A percentile compares a stretch with the other conserved stretches of the same genome.
Evolutionary conservation across 2,888 invertebrate species (phyloP).

Genomic region (Yponomeuta evonymella): DNA sequence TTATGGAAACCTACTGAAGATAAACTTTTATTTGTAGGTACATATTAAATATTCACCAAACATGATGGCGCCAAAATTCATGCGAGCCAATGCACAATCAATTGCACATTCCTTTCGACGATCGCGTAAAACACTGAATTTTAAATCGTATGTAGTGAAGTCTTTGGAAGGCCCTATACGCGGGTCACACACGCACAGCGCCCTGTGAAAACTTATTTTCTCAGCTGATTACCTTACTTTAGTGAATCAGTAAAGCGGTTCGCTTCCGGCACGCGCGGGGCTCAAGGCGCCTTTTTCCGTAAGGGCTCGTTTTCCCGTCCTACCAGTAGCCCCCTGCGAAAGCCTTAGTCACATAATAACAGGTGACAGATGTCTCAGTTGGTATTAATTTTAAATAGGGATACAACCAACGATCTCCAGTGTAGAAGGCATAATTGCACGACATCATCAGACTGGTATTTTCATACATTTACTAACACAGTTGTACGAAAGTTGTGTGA

Average conservation of each 20-base stretch:
- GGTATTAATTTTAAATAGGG: too few relatives aligned
- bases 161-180: background rate
- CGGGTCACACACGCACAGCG: background rate
- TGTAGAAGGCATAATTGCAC: too few relatives aligned
- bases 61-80: too few relatives aligned
- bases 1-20: too few relatives aligned
- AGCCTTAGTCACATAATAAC: background rate
- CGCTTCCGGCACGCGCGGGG: constrained; percentile 20
- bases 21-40: too few relatives aligned
- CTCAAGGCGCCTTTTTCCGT: constrained; percentile 29
- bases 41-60: too few relatives aligned
- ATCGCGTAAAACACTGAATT: background rate
- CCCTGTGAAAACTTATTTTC: constrained; percentile 6
- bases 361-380: background rate
- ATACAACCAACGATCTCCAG: too few relatives aligned
- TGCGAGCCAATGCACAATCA: too few relatives aligned
- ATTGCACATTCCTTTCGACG: too few relatives aligned
- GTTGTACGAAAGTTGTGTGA: too few relatives aligned
- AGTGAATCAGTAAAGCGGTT: constrained; percentile 31
- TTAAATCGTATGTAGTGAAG: background rate
- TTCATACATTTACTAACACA: too few relatives aligned
- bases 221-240: constrained; percentile 23
- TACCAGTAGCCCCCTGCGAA: constrained; percentile 20
- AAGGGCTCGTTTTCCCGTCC: constrained; percentile 32
- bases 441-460: too few relatives aligned